These are phyloP conservation scores for Phortica magna DNA, from an alignment of 2,888 invertebrate species.

Conservation along the genomic window DNA sequence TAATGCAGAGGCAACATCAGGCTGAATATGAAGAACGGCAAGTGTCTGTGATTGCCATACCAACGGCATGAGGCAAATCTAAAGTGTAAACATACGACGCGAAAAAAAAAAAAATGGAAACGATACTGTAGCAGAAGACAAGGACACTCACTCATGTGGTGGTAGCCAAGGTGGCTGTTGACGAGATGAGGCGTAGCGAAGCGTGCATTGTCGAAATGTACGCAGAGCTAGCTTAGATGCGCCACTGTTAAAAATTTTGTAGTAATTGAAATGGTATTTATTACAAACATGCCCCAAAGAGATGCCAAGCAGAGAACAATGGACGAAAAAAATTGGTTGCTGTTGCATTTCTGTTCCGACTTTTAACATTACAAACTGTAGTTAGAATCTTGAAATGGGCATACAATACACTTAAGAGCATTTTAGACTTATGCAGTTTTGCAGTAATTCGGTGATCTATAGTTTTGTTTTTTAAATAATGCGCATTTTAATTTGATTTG, in stretches of 20 bases:
- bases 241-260: slow-evolving; percentile 36
- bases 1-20: slow-evolving; percentile 17
- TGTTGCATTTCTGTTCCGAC: neutral
- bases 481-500: too few species aligned
- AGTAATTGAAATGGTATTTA: slow-evolving; percentile 58
- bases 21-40: slow-evolving; percentile 9
- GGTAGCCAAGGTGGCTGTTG: neutral
- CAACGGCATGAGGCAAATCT: slow-evolving; percentile 61
- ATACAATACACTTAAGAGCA: neutral
- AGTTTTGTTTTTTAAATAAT: too few species aligned
- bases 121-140: neutral
- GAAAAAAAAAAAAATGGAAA: slow-evolving; percentile 24
- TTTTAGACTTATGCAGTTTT: too few species aligned
- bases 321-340: neutral
- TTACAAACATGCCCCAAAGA: slow-evolving; percentile 52
- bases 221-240: neutral
- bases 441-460: too few species aligned
- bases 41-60: slow-evolving; percentile 28
- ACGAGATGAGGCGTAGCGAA: neutral
- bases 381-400: neutral
- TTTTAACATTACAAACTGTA: neutral
- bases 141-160: slow-evolving; percentile 11
- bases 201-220: neutral
- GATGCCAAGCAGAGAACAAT: neutral
- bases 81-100: slow-evolving; percentile 66